Percentiles rank a stretch among this genome's conserved stretches.
Evolutionary conservation across 2,797 vertebrate genomes (phyloP).

Genomic region (Apogon hyalosoma): DNA sequence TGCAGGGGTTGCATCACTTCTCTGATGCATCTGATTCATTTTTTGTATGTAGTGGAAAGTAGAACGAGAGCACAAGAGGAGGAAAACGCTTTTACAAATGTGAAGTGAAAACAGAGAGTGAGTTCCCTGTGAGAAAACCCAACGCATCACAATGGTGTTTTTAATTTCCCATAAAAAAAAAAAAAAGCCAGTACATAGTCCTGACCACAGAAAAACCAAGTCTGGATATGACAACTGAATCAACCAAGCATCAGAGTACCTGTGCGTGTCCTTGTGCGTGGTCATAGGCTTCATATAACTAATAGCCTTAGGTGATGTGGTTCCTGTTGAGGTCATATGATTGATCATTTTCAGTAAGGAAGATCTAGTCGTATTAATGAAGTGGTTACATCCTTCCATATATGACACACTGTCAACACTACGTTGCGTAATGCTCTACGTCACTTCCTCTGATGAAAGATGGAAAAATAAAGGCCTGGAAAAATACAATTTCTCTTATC

Average conservation of each 20-base stretch:
- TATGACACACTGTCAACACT: slow-evolving; percentile 13
- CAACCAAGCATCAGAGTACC: too few relatives aligned
- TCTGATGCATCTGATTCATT: not conserved
- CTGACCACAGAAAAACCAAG: slow-evolving; percentile 54
- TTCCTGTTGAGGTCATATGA: not conserved
- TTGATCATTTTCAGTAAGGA: slow-evolving; percentile 23
- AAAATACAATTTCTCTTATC: not conserved
- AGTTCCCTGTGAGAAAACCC: slow-evolving; percentile 59
- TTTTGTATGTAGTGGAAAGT: not conserved
- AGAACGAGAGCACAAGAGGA: not conserved
- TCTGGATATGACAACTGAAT: not conserved
- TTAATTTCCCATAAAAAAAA: not conserved
- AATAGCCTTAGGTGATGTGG: not conserved
- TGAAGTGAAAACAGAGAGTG: slow-evolving; percentile 47
- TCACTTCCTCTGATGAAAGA: slow-evolving; percentile 42
- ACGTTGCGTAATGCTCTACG: not conserved
- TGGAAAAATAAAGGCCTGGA: not conserved
- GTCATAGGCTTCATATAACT: not conserved
- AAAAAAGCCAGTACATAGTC: slow-evolving; percentile 17
- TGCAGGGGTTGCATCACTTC: too few relatives aligned
- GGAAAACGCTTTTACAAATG: not conserved
- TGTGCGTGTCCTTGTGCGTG: not conserved
- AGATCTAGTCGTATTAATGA: not conserved
- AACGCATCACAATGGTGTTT: not conserved
- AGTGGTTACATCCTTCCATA: not conserved